A percentile compares a stretch with the other conserved stretches of the same genome.
Conservation (phyloP, 2,113 vertebrate species). For the Gallinago undulata region DNA sequence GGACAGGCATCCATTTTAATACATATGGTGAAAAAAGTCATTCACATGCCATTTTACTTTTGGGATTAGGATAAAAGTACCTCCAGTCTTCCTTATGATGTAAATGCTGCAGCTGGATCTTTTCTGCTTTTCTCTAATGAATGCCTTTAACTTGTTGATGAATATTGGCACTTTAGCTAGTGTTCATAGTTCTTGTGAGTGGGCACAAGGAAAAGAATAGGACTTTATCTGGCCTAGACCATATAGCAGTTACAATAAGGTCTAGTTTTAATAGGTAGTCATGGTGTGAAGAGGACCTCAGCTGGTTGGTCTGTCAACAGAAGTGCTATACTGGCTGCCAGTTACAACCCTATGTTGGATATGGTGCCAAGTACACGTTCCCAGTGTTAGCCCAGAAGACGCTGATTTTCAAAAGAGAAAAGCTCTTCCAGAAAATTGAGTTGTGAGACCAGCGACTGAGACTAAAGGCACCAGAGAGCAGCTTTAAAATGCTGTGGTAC, state of each 20-base stretch:
- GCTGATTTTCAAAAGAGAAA: constrained; percentile 38
- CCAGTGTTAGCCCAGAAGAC: constrained; percentile 34
- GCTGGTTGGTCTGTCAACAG: constrained; percentile 9
- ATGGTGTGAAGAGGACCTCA: not conserved
- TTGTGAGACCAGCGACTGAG: constrained; percentile 4
- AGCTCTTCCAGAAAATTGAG: constrained; percentile 9
- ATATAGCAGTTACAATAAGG: not conserved
- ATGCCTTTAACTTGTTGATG: not conserved
- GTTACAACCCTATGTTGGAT: not conserved
- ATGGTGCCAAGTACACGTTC: constrained; percentile 11
- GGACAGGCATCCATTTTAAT: not conserved
- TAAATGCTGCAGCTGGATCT: not conserved
- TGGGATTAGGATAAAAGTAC: not conserved
- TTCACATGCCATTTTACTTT: not conserved
- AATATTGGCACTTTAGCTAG: not conserved
- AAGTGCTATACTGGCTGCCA: constrained; percentile 10
- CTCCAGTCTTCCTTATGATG: not conserved
- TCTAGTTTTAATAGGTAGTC: not conserved
- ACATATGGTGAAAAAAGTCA: not conserved
- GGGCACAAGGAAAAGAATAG: not conserved
- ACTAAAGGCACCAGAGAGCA: constrained; percentile 23
- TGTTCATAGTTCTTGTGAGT: not conserved
- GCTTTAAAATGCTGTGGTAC: not conserved
- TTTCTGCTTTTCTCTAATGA: not conserved
- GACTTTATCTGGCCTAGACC: not conserved